These are phyloP conservation scores for Melitaea athalia DNA, from an alignment of 2,888 invertebrate genomes.

Conservation along the genomic window DNA sequence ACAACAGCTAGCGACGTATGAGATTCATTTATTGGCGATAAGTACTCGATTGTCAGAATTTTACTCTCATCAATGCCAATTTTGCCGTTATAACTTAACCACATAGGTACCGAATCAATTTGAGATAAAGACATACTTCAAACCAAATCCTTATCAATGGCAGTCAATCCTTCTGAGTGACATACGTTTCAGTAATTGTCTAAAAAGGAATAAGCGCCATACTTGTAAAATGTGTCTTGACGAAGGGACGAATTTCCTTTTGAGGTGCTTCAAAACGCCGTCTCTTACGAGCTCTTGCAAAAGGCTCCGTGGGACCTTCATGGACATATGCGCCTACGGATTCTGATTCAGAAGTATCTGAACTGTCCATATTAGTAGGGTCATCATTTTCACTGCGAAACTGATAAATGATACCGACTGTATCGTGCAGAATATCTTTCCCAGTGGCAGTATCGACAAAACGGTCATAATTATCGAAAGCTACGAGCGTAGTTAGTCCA, in stretches of 20 bases:
- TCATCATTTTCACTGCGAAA: too few species aligned
- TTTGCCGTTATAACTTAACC: not conserved
- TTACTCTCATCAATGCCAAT: slow-evolving; percentile 33
- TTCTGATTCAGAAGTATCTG: too few species aligned
- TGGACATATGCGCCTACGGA: not conserved
- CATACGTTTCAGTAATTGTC: not conserved
- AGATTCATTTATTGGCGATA: slow-evolving; percentile 50
- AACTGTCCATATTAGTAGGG: too few species aligned
- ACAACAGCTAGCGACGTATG: slow-evolving; percentile 14
- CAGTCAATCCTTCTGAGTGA: slow-evolving; percentile 29
- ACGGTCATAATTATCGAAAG: too few species aligned
- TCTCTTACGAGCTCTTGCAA: slow-evolving; percentile 1
- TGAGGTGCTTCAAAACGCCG: not conserved
- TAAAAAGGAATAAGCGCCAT: not conserved
- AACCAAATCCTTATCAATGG: slow-evolving; percentile 44
- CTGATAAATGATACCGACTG: too few species aligned
- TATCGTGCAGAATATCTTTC: too few species aligned
- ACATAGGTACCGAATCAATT: slow-evolving; percentile 21
- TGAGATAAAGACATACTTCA: slow-evolving; percentile 39
- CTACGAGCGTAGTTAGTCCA: too few species aligned
- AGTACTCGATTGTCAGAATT: slow-evolving; percentile 45
- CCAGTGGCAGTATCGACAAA: too few species aligned
- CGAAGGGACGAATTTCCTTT: not conserved
- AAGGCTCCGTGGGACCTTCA: slow-evolving; percentile 6
- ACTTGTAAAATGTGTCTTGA: not conserved